Evolutionary conservation across 2,888 invertebrate genomes (phyloP).

Genomic region (Drosophila rellima): DNA sequence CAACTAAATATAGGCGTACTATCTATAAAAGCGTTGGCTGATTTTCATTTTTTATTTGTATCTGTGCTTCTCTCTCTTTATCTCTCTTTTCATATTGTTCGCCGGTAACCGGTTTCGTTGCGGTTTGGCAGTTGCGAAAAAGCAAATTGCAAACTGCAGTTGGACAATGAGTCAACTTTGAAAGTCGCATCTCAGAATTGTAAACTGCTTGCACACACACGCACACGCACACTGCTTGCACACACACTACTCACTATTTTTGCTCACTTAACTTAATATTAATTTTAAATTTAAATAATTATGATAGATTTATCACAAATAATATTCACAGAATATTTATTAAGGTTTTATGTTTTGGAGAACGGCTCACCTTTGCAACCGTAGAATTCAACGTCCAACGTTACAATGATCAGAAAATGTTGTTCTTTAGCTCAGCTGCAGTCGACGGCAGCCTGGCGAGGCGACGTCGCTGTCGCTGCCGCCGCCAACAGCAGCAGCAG

Average conservation of each 20-base stretch:
- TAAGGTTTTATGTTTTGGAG: constrained; percentile 60
- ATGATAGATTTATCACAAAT: constrained; percentile 28
- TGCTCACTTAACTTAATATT: constrained; percentile 37
- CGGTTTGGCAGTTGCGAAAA: constrained; percentile 53
- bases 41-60: constrained; percentile 16
- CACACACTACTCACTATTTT: constrained; percentile 19
- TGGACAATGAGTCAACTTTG: constrained; percentile 45
- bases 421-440: constrained; percentile 78
- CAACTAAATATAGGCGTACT: constrained; percentile 29
- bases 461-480: constrained; percentile 20
- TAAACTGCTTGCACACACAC: constrained; percentile 11
- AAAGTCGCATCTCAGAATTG: constrained; percentile 2
- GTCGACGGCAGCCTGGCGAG: constrained; percentile 45
- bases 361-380: constrained; percentile 84
- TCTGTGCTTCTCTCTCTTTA: not conserved
- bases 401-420: constrained; percentile 85
- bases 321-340: constrained; percentile 19
- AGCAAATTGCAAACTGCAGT: constrained; percentile 43
- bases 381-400: constrained; percentile 86
- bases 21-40: constrained; percentile 11
- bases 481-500: constrained; percentile 18
- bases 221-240: constrained; percentile 10
- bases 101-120: constrained; percentile 78
- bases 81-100: constrained; percentile 20
- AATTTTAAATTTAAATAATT: constrained; percentile 25